These are phyloP conservation scores for Acanthopleura granulata DNA, from an alignment of 2,888 invertebrate species.

Conservation along the genomic window DNA sequence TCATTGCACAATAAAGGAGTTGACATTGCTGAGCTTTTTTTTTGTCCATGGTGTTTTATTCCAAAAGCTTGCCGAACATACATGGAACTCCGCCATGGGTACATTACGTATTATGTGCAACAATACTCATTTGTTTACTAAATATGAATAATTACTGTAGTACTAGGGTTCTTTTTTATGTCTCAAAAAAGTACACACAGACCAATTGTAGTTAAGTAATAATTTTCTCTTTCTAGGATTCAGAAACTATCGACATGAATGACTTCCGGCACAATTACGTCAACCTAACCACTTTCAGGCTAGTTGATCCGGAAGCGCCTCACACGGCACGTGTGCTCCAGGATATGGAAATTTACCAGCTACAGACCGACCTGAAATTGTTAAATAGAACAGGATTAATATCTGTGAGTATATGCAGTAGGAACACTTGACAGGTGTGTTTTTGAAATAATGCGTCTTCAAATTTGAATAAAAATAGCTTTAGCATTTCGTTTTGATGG, in stretches of 20 bases:
- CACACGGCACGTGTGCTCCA: conserved; percentile 45
- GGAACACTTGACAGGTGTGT: background rate
- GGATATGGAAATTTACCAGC: conserved; percentile 57
- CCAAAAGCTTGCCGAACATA: no score
- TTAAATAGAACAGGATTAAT: conserved; percentile 50
- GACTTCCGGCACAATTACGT: conserved; percentile 91
- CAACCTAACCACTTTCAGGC: conserved; percentile 93
- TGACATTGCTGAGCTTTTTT: no score
- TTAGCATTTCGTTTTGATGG: background rate
- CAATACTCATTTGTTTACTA: no score
- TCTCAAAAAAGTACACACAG: no score
- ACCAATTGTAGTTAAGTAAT: no score
- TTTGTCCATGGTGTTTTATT: no score
- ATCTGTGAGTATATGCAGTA: conserved; percentile 41
- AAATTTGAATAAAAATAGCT: background rate
- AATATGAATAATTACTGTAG: no score
- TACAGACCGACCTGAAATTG: conserved; percentile 54
- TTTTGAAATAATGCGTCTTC: background rate
- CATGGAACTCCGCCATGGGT: no score
- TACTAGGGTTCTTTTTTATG: no score
- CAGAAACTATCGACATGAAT: conserved; percentile 69
- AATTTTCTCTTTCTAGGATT: conserved; percentile 56
- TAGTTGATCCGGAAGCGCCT: conserved; percentile 69
- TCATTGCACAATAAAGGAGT: no score
- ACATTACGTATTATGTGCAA: no score